Evolutionary conservation across 2,888 invertebrate species (phyloP).

Genomic region (Aradus depressus): DNA sequence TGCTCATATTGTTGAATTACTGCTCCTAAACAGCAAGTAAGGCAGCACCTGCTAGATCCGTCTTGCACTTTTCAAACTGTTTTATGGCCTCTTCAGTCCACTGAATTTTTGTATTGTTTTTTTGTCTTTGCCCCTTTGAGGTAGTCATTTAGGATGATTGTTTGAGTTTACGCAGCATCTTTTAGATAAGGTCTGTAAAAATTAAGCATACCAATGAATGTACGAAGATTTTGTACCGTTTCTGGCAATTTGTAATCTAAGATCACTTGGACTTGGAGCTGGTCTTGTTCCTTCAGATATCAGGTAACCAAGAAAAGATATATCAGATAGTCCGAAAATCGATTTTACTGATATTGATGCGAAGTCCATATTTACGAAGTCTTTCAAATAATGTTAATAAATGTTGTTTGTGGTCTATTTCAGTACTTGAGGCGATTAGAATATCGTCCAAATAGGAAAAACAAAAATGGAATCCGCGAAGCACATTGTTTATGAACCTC

Average conservation of each 20-base stretch:
- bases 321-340: constrained; percentile 3
- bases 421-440: too few relatives aligned
- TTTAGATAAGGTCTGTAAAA: too few relatives aligned
- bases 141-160: constrained; percentile 14
- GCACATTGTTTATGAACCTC: not conserved
- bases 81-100: constrained; percentile 23
- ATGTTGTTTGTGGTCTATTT: too few relatives aligned
- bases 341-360: constrained; percentile 13
- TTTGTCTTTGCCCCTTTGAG: constrained; percentile 23
- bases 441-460: too few relatives aligned
- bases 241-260: constrained; percentile 16
- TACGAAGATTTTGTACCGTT: too few relatives aligned
- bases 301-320: constrained; percentile 21
- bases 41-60: constrained; percentile 15
- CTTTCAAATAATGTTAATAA: too few relatives aligned
- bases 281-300: constrained; percentile 21
- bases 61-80: constrained; percentile 26
- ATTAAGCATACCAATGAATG: too few relatives aligned
- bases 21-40: constrained; percentile 20
- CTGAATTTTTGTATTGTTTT: constrained; percentile 23
- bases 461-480: not conserved
- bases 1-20: not conserved
- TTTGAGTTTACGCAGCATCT: constrained; percentile 23
- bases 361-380: too few relatives aligned
- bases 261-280: constrained; percentile 18